Percentiles rank a stretch among this genome's conserved stretches.
These are phyloP conservation scores for Gastrophryne carolinensis DNA, from an alignment of 2,797 vertebrate genomes.

Conservation along the genomic window DNA sequence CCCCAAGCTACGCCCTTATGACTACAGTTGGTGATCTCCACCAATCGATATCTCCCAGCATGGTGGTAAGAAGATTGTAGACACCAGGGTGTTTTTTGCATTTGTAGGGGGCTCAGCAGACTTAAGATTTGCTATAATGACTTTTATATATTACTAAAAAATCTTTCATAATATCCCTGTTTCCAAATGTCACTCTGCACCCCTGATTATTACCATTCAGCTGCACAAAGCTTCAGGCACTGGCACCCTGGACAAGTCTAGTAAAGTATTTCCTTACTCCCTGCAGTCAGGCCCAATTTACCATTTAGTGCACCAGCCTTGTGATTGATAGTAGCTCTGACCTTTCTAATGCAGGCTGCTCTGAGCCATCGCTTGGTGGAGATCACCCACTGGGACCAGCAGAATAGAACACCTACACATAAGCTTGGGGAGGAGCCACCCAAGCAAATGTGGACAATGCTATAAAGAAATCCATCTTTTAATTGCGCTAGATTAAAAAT, in stretches of 20 bases:
- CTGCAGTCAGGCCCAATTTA: not conserved
- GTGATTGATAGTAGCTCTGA: not conserved
- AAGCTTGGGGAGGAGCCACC: not conserved
- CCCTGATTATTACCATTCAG: not conserved
- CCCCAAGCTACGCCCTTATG: too few relatives aligned
- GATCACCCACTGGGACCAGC: not conserved
- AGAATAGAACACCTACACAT: not conserved
- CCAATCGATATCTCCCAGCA: too few relatives aligned
- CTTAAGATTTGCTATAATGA: too few relatives aligned
- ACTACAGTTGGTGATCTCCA: too few relatives aligned
- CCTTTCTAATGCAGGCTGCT: not conserved
- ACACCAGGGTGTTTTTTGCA: too few relatives aligned
- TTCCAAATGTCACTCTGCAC: too few relatives aligned
- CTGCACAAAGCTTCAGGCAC: not conserved
- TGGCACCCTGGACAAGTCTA: not conserved
- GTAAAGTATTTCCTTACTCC: not conserved
- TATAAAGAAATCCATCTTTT: not conserved
- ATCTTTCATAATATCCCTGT: too few relatives aligned
- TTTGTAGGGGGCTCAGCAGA: too few relatives aligned
- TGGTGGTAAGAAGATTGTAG: too few relatives aligned
- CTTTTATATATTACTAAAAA: too few relatives aligned
- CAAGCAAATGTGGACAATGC: not conserved
- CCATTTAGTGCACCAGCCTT: not conserved
- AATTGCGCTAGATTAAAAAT: not conserved
- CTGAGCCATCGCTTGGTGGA: not conserved